Evolutionary conservation across 2,888 invertebrate genomes (phyloP), one percentile per base, ranked within the genome.

Genomic region (Vanessa cardui): DNA sequence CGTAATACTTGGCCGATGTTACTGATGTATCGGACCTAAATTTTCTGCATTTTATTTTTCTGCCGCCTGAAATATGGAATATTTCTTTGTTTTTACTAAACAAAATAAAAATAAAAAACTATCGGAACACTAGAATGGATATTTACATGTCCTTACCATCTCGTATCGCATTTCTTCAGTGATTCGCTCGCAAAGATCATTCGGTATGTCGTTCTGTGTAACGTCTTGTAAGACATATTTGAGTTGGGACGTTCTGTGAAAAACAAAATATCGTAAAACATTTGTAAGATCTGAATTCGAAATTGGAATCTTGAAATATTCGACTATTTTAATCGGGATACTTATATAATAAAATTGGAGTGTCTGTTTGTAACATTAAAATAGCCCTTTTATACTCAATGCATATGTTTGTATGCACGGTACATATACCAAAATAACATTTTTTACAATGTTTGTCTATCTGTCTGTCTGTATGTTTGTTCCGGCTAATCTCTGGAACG

Each of bases 161-260:
- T 99, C 99, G 94, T 98, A 96, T 80, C 97, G 94, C 92, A 98
- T 97, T 91, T 99, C 99, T 90, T 98, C 96, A 83, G 96, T 96
- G 80, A 99, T 94, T 80, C 98, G 95, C 80, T 97, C 96, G 80
- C 96, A 96, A 77, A 99, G 94, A 93, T 97, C 96, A 78, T 94
- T 94, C 62, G 99, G 99, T 83, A 99, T 99, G 93, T 99, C 99
- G 75, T 94, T 94, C 86, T 98, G 98, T 15, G 96, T 95, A 62
- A 98, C 97, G 80, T 97, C 96, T 92, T 97, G 97, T 68, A 99
- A 93, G 33, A 99, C 97, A 78, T 96, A 96, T 73, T 95, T 94
- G 77, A 98, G 89, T 84, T 96, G 96, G 5, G 97, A 96, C 83
- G 98, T 97, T 77, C 99, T 95, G 39, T 18, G 5, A 52, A 52